Evolutionary conservation across 1,140 invertebrate species (phyloP).

Genomic region (Epicauta chinensis): DNA sequence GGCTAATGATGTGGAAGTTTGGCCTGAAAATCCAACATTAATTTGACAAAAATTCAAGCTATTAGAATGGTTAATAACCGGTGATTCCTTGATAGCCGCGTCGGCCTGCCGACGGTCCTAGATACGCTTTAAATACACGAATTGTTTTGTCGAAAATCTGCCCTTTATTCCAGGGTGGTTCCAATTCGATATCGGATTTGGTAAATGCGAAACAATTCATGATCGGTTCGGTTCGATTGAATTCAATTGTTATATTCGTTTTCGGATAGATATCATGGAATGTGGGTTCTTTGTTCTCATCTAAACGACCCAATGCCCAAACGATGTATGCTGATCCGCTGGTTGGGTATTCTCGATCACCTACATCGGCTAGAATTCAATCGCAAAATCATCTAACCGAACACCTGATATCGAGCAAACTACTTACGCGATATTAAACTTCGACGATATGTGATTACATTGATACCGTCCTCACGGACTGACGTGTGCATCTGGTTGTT

Average conservation of each 20-base stretch:
- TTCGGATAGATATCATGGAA: constrained; percentile 80
- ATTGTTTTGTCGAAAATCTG: constrained; percentile 73
- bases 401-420: background rate
- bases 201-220: constrained; percentile 69
- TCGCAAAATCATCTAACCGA: background rate
- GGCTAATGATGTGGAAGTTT: constrained; percentile 53
- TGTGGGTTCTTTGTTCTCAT: constrained; percentile 70
- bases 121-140: constrained; percentile 64
- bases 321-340: constrained; percentile 63
- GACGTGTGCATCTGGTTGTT: constrained; percentile 70
- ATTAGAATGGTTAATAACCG: background rate
- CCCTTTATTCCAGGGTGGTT: constrained; percentile 64
- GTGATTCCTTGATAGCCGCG: constrained; percentile 70
- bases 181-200: constrained; percentile 42
- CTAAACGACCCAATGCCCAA: constrained; percentile 80
- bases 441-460: constrained; percentile 70
- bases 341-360: constrained; percentile 68
- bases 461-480: constrained; percentile 65
- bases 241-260: constrained; percentile 57
- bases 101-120: constrained; percentile 75
- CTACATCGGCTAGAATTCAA: constrained; percentile 58
- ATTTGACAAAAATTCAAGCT: background rate
- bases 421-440: constrained; percentile 64
- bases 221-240: constrained; percentile 56
- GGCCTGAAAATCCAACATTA: constrained; percentile 37